Evolutionary conservation across 2,113 vertebrate species (phyloP).

Genomic region (Sceloporus tristichus): DNA sequence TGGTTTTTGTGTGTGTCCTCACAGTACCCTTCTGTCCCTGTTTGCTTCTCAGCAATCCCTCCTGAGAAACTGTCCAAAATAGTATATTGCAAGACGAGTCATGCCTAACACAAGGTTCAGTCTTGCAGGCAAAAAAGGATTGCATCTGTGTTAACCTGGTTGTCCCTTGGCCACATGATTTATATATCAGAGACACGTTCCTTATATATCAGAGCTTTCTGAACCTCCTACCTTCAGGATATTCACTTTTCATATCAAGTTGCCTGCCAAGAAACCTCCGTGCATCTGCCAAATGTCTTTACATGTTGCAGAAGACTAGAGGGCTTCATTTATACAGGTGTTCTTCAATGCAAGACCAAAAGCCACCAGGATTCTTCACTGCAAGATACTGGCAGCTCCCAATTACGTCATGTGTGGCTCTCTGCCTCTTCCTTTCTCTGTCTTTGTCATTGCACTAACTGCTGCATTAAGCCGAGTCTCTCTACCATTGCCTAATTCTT

Average conservation of each 20-base stretch:
- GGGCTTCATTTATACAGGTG: not conserved
- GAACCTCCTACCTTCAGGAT: conserved; percentile 19
- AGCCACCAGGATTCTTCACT: not conserved
- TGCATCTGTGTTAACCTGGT: not conserved
- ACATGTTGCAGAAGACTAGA: not conserved
- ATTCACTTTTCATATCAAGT: conserved; percentile 33
- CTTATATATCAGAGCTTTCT: not conserved
- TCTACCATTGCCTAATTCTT: not conserved
- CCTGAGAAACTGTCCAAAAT: conserved; percentile 47
- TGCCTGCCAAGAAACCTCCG: not conserved
- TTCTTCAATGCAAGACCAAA: not conserved
- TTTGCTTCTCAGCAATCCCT: conserved; percentile 26
- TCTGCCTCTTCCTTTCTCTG: no score
- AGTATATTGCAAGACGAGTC: conserved; percentile 60
- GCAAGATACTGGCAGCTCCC: not conserved
- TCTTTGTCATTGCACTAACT: not conserved
- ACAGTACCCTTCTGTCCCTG: not conserved
- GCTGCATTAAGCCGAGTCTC: not conserved
- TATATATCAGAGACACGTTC: not conserved
- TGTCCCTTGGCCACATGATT: not conserved
- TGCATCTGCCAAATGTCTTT: not conserved
- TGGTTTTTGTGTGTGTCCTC: not conserved
- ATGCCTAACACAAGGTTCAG: conserved; percentile 56
- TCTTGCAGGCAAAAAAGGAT: conserved; percentile 13
- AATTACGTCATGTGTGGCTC: no score